These are phyloP conservation scores for Chelonus insularis DNA, from an alignment of 1,140 invertebrate species.

Conservation along the genomic window DNA sequence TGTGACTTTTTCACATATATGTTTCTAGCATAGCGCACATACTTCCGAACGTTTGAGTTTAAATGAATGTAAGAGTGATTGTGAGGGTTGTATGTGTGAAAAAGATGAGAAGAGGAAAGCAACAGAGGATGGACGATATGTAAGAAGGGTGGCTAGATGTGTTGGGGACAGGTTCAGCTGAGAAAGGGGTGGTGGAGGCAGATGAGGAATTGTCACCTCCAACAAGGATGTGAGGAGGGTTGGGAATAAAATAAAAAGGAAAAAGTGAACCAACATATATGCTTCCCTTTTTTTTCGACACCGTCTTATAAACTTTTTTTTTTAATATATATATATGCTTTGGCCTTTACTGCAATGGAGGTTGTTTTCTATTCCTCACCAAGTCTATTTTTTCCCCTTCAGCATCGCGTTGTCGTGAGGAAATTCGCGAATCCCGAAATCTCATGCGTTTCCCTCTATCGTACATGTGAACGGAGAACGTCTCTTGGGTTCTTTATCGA, in stretches of 20 bases:
- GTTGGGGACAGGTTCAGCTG: neutral
- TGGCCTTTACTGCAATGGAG: neutral
- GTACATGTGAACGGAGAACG: slow-evolving; percentile 11
- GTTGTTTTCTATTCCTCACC: neutral
- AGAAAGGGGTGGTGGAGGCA: slow-evolving; percentile 33
- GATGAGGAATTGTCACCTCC: slow-evolving; percentile 54
- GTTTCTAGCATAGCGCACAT: neutral
- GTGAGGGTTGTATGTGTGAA: neutral
- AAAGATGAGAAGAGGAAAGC: too few species aligned
- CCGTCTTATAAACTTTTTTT: neutral
- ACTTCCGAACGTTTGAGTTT: slow-evolving; percentile 8
- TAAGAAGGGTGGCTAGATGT: neutral
- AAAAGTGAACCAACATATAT: slow-evolving; percentile 23
- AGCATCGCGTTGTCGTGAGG: slow-evolving; percentile 25
- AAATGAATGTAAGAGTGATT: slow-evolving; percentile 8
- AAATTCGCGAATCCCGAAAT: slow-evolving; percentile 43
- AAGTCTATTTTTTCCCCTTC: slow-evolving; percentile 4
- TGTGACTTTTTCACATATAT: neutral
- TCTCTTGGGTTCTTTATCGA: slow-evolving; percentile 21
- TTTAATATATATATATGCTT: neutral
- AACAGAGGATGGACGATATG: too few species aligned
- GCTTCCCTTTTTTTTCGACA: slow-evolving; percentile 2
- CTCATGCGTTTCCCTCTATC: slow-evolving; percentile 28
- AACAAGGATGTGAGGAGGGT: slow-evolving; percentile 22
- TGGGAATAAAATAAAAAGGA: slow-evolving; percentile 25